These are phyloP conservation scores for Antheraea mylitta DNA, from an alignment of 1,140 invertebrate species.

Conservation along the genomic window DNA sequence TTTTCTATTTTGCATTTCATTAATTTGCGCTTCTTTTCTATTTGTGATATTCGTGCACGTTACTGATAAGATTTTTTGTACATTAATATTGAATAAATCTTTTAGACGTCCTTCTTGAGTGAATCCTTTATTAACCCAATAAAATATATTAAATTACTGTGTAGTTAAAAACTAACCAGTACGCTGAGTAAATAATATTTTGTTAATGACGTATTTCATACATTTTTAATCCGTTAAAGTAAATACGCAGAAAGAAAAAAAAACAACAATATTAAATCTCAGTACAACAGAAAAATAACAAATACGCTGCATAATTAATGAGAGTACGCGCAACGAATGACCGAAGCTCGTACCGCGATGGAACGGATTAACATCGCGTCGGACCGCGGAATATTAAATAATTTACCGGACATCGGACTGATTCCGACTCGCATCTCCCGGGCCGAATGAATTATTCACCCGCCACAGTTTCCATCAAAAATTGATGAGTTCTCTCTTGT, in stretches of 20 bases:
- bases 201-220: neutral
- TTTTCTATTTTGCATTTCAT: too few relatives aligned
- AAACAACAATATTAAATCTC: neutral
- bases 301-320: neutral
- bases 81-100: too few relatives aligned
- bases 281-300: neutral
- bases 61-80: too few relatives aligned
- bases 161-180: too few relatives aligned
- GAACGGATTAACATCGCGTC: neutral
- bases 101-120: too few relatives aligned
- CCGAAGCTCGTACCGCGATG: neutral
- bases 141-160: too few relatives aligned
- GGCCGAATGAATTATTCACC: neutral
- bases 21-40: too few relatives aligned
- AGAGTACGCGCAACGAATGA: neutral
- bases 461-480: neutral
- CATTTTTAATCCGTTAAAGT: neutral
- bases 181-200: too few relatives aligned
- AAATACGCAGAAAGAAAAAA: neutral
- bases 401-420: conserved; percentile 1
- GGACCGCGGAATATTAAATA: neutral
- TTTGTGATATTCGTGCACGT: too few relatives aligned
- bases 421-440: neutral
- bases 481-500: neutral
- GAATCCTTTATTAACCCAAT: too few relatives aligned